Evolutionary conservation across 2,888 invertebrate species (phyloP).

Genomic region (Herminia tarsipennalis): DNA sequence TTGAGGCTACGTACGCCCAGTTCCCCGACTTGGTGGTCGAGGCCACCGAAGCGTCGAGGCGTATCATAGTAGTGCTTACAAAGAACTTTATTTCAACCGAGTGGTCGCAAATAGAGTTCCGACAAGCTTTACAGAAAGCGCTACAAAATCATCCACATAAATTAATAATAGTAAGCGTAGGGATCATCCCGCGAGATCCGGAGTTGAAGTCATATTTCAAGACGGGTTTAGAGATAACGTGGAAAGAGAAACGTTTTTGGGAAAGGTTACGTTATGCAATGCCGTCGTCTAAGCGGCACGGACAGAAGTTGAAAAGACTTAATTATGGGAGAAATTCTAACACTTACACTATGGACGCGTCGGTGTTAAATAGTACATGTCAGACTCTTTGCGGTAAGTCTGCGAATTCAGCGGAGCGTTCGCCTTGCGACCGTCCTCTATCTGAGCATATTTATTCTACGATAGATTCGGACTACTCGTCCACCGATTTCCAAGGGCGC

Average conservation of each 20-base stretch:
- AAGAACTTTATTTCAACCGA: conserved; percentile 96
- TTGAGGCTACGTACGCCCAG: conserved; percentile 89
- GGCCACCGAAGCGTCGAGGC: conserved; percentile 94
- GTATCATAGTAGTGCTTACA: conserved; percentile 94
- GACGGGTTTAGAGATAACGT: conserved; percentile 93
- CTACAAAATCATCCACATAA: conserved; percentile 93
- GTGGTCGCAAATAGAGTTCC: conserved; percentile 96
- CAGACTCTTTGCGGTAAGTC: conserved; percentile 86
- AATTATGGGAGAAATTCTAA: conserved; percentile 93
- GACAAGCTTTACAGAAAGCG: conserved; percentile 95
- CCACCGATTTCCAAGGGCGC: conserved; percentile 78
- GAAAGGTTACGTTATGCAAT: conserved; percentile 96
- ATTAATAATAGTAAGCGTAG: conserved; percentile 93
- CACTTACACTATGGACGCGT: conserved; percentile 92
- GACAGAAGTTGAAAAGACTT: conserved; percentile 82
- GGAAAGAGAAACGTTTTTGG: conserved; percentile 98
- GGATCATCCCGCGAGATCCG: conserved; percentile 93
- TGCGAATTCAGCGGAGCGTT: conserved; percentile 82
- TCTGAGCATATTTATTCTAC: conserved; percentile 96
- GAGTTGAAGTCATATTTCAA: conserved; percentile 95
- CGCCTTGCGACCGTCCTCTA: conserved; percentile 89
- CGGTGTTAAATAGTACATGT: conserved; percentile 87
- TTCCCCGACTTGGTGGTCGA: conserved; percentile 92
- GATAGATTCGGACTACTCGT: conserved; percentile 95
- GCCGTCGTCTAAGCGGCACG: conserved; percentile 91